These are phyloP conservation scores for Chlorodrepanis virens DNA, from an alignment of 2,113 vertebrate genomes.

Conservation along the genomic window DNA sequence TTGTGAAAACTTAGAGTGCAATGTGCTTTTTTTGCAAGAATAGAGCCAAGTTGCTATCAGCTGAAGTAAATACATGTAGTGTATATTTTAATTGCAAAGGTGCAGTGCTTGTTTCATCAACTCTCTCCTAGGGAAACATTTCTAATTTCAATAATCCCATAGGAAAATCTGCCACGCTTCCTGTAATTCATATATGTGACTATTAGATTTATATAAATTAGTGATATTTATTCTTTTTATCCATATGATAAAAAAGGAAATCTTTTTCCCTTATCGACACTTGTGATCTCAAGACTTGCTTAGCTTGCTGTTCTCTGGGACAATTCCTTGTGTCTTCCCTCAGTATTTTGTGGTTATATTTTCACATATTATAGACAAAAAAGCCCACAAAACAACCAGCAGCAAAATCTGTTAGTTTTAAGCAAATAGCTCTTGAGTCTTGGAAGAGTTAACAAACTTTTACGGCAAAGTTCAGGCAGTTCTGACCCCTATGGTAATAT, in stretches of 20 bases:
- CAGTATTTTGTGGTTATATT: background rate
- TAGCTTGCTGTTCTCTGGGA: background rate
- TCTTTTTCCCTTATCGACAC: background rate
- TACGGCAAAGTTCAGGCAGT: slow-evolving; percentile 68
- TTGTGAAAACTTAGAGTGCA: background rate
- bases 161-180: background rate
- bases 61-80: background rate
- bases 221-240: background rate
- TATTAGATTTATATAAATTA: background rate
- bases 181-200: background rate
- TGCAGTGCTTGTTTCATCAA: background rate
- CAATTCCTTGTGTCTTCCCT: background rate
- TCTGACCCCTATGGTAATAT: slow-evolving; percentile 76
- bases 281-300: background rate
- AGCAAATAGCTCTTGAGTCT: slow-evolving; percentile 54
- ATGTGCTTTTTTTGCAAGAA: background rate
- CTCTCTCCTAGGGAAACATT: background rate
- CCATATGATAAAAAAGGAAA: background rate
- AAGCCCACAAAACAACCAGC: background rate
- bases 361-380: background rate
- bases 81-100: background rate
- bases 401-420: slow-evolving; percentile 39
- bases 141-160: background rate
- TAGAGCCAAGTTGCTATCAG: background rate
- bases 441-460: slow-evolving; percentile 74